Base-by-base conservation (phyloP, 2,113 vertebrate species). In the Perca fluviatilis region DNA sequence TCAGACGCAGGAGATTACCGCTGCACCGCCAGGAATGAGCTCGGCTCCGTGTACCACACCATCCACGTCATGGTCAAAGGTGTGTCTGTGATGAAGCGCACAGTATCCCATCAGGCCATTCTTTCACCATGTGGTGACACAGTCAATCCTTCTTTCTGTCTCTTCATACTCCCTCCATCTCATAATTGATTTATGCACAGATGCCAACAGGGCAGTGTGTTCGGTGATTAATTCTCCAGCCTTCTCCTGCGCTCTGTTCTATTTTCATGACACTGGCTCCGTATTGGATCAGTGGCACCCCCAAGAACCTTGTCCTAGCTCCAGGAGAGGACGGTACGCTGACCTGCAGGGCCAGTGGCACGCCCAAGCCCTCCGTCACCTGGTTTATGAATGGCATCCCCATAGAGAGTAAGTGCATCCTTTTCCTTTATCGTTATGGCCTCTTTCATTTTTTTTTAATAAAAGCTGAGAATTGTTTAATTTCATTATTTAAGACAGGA, bases 1-100 rank as follows among this genome's bases (percentile, higher is more conserved):
- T 96, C 96, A 1, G 98, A 99, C 58, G 96, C 96, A 6, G 98
- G 98, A 47, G 97, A 96, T 56, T 99, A 99, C 91, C 97, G 96
- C 82, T 99, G 98, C 83, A 94, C 93, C 53, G 97, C 97, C 65
- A 95, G 88, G 88, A 99, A 99, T 90, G 9, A 3, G 0, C 80
- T 95, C 14, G 97, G 97, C 93, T 93, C 91, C 0, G 90, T 90
- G 82, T 95, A 97, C 84, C 97, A 98, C 80, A 95, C 94, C 78
- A 97, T 98, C 93, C 95, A 90, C 12, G 97, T 99, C 65, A 95
- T 92, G 23, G 97, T 99, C 63, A 98, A 97, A 97, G 97, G 98
- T 99, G 93, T 62, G 88, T 83, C 93, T 70, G 58, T 53, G 60
- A 60, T 58, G 50, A 76, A 82, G 66, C 6, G 5, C 57, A 4